Evolutionary conservation across 2,797 vertebrate species (phyloP).

Genomic region (Thalassophryne amazonica): DNA sequence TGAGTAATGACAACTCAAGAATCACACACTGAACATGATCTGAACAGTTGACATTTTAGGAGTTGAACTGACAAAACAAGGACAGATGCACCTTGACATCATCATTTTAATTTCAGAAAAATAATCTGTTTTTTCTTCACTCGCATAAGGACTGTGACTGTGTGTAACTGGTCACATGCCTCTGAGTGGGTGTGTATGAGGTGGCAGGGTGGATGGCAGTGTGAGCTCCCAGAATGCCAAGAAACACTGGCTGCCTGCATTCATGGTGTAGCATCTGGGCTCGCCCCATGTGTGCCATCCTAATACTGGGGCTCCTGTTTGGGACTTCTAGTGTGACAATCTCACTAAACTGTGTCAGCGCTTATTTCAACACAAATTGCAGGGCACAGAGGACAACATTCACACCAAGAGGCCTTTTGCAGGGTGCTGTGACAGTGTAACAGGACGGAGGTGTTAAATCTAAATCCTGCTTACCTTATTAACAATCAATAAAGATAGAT

Average conservation of each 20-base stretch:
- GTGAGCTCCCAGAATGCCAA: constrained; percentile 20
- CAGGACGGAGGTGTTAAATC: no score
- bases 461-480: no score
- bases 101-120: neutral
- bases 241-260: constrained; percentile 2
- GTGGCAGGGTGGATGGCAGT: constrained; percentile 5
- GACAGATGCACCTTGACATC: neutral
- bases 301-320: constrained; percentile 4
- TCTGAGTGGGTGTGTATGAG: constrained; percentile 20
- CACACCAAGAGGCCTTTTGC: neutral
- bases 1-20: neutral
- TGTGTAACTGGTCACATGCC: neutral
- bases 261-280: constrained; percentile 31
- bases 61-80: neutral
- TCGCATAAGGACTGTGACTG: neutral
- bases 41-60: neutral
- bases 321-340: neutral
- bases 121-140: neutral
- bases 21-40: neutral
- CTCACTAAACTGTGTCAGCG: constrained; percentile 14
- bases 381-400: neutral
- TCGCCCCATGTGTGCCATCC: constrained; percentile 13
- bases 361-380: constrained; percentile 1
- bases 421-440: neutral
- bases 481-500: no score